These are phyloP conservation scores for Cyclophora punctaria DNA, from an alignment of 2,888 invertebrate species.

Conservation along the genomic window DNA sequence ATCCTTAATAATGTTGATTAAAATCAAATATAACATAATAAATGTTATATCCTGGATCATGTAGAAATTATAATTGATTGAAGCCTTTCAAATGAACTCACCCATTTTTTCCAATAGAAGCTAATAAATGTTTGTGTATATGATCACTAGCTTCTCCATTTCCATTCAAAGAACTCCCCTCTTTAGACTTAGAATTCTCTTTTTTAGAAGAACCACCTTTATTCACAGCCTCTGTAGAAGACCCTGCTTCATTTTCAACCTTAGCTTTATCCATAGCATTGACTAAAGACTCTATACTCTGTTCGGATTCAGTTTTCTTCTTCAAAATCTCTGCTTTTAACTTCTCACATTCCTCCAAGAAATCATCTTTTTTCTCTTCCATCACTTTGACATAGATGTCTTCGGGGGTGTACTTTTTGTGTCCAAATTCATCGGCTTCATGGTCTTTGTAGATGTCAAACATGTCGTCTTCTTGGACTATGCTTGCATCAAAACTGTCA, in stretches of 20 bases:
- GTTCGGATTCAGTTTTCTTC: constrained; percentile 43
- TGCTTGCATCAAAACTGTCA: constrained; percentile 49
- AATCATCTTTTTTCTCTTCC: constrained; percentile 38
- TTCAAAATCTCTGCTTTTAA: constrained; percentile 54
- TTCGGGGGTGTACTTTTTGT: constrained; percentile 61
- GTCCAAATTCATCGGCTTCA: constrained; percentile 62
- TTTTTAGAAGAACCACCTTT: too few species aligned
- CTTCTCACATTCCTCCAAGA: constrained; percentile 56
- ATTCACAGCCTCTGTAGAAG: not conserved
- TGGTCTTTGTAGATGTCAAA: constrained; percentile 69
- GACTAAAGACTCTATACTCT: constrained; percentile 48
- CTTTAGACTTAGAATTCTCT: too few species aligned
- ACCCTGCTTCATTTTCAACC: constrained; percentile 22
- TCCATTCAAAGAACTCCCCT: not conserved
- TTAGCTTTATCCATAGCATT: constrained; percentile 54
- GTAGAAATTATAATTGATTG: too few species aligned
- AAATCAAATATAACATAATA: too few species aligned
- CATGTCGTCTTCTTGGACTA: constrained; percentile 53
- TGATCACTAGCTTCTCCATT: constrained; percentile 18
- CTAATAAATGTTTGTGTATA: constrained; percentile 74
- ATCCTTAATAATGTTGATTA: too few species aligned
- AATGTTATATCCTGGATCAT: too few species aligned
- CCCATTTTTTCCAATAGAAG: constrained; percentile 80
- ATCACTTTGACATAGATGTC: constrained; percentile 46
- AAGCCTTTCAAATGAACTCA: constrained; percentile 33